Evolutionary conservation across 2,888 invertebrate species (phyloP), one percentile per base, ranked within the genome.

Genomic region (Hyposoter didymator): DNA sequence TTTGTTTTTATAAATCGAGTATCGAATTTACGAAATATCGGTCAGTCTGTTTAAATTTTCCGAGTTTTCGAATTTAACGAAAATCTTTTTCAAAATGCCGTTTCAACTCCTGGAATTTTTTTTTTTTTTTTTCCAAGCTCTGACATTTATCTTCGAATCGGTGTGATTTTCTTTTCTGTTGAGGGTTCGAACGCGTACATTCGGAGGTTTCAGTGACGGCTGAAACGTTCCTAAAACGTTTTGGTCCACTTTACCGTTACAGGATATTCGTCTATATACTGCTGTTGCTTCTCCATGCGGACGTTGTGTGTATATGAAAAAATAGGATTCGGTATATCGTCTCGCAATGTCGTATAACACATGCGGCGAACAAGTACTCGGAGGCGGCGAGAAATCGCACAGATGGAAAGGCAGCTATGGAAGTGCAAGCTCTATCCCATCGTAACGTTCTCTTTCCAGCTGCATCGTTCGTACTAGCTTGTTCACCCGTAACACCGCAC

Each of bases 381-480:
- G 22, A 62, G 62, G n/a, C 32, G 47, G 35, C 45, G 55, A 55
- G 55, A 39, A 67, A 62, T 28, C 43, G 49, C 52, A 55, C 67
- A 81, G 74, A 66, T 47, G 17, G 35, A 69, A 75, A 66, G 66
- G 73, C 81, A 73, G 52, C 72, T 35, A 70, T 74, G 78, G 72
- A 75, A 82, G 52, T 52, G 64, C 49, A 85, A 82, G 75, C 78
- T 70, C 79, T 70, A 79, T 82, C 49, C 82, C 49, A 66, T 59
- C 59, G 78, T 78, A 82, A 83, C 67, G 64, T 82, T 80, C 83
- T 83, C 75, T 67, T 67, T 76, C 79, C 66, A 74, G 59, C 76
- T 64, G 83, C 72, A 80, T 83, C 83, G 75, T 85, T 85, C 73
- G 67, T 76, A 49, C 45, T 80, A 39, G 62, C 72, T 80, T 73